Evolutionary conservation across 1,140 invertebrate species (phyloP), one percentile per base, ranked within the genome.

Genomic region (Procambarus virginalis): DNA sequence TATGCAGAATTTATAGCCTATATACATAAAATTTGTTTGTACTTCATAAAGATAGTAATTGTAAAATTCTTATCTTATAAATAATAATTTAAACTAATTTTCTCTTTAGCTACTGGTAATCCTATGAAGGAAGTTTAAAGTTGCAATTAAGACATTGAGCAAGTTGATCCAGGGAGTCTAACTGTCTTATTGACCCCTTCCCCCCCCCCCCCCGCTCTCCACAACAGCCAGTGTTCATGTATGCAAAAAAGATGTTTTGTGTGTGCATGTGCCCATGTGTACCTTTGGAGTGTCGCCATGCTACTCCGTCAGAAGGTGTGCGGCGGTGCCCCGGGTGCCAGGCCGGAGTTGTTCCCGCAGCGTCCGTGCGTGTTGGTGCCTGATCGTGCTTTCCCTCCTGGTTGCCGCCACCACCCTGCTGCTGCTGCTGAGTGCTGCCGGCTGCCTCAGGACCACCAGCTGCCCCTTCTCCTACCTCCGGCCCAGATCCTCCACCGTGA

Each of bases 231-330:
- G 20, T 76, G 17, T 60, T 20, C 70, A 17, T 51, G 46, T 75
- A 22, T 51, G 49, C 48, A 22, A 14, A 51, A 34, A 55, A 48
- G 55, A 1, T 20, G 68, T 55, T 55, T 34, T 55, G 64, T 68
- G 60, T 68, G 60, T 70, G 60, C 48, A 46, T 81, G 75, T 78
- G 76, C 80, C 75, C 73, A 55, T 84, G 89, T 90, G 84, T 89
- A 92, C 92, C 92, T 92, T 92, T 92, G 80, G 90, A 91, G 87
- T 89, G 87, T 83, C 92, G 89, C 90, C 90, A 92, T 70, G 92
- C 90, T 70, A 92, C 90, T 76, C 92, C 92, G 83, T 92, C 92
- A 75, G 92, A 92, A n/a, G 92, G 92, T 45, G 88, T 88, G 55
- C 92, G 90, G 34, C 92, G 84, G 78, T 92, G 92, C 76, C 92